These are phyloP conservation scores for Sarotherodon lohbergeri DNA, from an alignment of 2,113 vertebrate genomes.

Conservation along the genomic window DNA sequence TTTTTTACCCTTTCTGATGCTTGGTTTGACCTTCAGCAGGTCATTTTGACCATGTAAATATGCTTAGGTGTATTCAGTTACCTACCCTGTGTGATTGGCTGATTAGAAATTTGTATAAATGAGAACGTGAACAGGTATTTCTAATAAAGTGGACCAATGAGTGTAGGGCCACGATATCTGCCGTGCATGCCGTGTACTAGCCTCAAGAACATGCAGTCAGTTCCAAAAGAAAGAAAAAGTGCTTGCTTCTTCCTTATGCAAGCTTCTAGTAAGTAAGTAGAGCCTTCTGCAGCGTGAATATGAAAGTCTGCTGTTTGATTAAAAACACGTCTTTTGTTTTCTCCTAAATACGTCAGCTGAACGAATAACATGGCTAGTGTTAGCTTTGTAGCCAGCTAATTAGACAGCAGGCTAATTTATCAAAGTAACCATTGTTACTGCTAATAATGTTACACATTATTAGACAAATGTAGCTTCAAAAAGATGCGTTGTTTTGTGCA, in stretches of 20 bases:
- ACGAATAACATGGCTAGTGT: not conserved
- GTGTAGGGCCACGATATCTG: not conserved
- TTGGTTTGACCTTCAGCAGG: not conserved
- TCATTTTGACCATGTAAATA: not conserved
- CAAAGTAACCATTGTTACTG: not conserved
- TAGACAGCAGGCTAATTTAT: not conserved
- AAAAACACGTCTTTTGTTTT: not conserved
- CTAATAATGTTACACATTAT: not conserved
- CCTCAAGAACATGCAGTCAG: not conserved
- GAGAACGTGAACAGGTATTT: not conserved
- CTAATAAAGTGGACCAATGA: not conserved
- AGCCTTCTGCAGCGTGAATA: not conserved
- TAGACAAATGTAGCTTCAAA: not conserved
- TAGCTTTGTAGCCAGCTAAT: not conserved
- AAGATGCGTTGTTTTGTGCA: not conserved
- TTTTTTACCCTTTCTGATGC: not conserved
- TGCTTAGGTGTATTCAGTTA: not conserved
- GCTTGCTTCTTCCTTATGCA: not conserved
- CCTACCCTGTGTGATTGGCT: not conserved
- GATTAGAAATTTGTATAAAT: not conserved
- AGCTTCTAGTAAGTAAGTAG: not conserved
- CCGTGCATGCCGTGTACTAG: not conserved
- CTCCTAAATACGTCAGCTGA: not conserved
- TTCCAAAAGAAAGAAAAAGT: not conserved
- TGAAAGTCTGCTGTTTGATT: not conserved